Conservation (phyloP, 1,140 invertebrate genomes). For the Lucilia sericata region DNA sequence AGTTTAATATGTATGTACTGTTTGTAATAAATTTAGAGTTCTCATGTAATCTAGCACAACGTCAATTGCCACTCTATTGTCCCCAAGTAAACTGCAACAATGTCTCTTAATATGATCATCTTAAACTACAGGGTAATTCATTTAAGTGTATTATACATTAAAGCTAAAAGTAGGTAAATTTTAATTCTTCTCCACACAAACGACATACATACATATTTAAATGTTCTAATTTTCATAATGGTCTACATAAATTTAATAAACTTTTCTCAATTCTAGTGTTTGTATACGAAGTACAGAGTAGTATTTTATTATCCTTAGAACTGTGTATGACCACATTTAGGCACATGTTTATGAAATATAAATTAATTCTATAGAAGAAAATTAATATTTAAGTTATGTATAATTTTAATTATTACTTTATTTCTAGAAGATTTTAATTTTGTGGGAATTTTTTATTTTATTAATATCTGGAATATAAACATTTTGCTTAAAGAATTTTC, state of each 20-base stretch:
- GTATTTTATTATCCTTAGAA: not conserved
- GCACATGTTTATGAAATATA: conserved; percentile 4
- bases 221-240: not conserved
- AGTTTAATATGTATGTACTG: too few species aligned
- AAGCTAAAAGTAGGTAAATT: not conserved
- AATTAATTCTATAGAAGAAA: not conserved
- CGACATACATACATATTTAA: too few species aligned
- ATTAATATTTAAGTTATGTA: not conserved
- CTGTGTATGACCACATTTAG: not conserved
- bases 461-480: too few species aligned
- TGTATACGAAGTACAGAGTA: not conserved
- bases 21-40: too few species aligned
- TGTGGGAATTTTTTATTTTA: too few species aligned
- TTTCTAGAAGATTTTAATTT: too few species aligned
- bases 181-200: not conserved
- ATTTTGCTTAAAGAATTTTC: too few species aligned
- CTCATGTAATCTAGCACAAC: too few species aligned
- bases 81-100: too few species aligned
- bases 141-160: not conserved
- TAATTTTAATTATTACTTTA: not conserved
- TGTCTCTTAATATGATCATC: too few species aligned
- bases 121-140: not conserved
- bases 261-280: not conserved
- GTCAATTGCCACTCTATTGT: too few species aligned
- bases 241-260: conserved; percentile 6